Conservation (phyloP, 2,113 vertebrate genomes). For the Cygnus atratus region DNA sequence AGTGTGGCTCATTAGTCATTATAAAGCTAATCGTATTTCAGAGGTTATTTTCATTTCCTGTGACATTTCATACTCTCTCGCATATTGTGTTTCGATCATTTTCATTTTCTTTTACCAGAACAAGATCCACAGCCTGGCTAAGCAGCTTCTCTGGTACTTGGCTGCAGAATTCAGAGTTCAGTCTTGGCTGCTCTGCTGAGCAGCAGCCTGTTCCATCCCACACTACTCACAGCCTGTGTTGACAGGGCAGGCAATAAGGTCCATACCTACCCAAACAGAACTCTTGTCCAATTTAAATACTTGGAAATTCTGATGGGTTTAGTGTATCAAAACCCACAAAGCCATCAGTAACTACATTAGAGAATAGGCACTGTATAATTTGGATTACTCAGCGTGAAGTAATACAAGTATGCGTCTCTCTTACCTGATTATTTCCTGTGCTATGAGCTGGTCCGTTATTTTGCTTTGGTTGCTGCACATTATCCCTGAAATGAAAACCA, state of each 20-base stretch:
- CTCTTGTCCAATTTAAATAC: neutral
- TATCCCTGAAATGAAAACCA: constrained; percentile 31
- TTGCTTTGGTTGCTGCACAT: constrained; percentile 28
- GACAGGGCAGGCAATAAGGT: neutral
- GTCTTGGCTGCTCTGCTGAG: neutral
- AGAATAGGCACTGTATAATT: neutral
- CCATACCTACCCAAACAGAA: neutral
- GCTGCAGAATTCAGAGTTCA: neutral
- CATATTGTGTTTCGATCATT: neutral
- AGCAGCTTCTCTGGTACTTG: neutral
- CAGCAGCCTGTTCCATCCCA: neutral
- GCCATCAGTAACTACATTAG: rapidly evolving
- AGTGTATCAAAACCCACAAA: neutral
- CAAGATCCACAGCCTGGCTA: neutral
- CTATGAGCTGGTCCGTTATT: neutral
- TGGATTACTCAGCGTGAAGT: neutral
- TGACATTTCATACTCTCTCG: neutral
- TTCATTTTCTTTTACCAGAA: neutral
- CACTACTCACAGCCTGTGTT: neutral
- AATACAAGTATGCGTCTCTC: neutral
- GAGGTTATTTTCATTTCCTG: neutral
- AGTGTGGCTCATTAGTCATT: neutral
- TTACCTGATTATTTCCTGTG: constrained; percentile 34
- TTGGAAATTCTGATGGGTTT: neutral
- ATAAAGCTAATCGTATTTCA: neutral